Evolutionary conservation across 64 coral and sea anemone species (phyloP), one percentile per base, ranked within the genome.

Genomic region (Actinia equina): DNA sequence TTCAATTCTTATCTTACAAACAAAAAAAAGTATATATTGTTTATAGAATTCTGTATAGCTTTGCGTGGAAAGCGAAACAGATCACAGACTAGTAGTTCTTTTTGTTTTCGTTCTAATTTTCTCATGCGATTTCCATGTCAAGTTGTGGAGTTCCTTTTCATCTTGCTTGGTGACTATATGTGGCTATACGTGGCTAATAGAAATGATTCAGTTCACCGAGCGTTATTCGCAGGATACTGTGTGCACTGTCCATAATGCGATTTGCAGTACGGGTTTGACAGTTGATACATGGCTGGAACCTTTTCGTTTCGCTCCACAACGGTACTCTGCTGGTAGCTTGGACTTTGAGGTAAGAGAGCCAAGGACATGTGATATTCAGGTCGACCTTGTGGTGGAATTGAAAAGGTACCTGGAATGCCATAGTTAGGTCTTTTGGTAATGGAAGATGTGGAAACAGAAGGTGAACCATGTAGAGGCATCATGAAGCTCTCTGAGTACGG

Each of bases 401-500:
- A 77, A 22, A 90, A 93, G 37, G 85, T 83, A 5, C 88, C 80
- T 62, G 91, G 91, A n/a, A 97, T 37, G 13, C 69, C 69, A 79
- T 97, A 97, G 49, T 42, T 85, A 10, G 94, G 71, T 41, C 94
- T 82, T 77, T 97, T 97, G 30, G 77, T 27, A 43, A 86, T 74
- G 44, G 82, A 85, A 9, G 85, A 76, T 17, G 91, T 93, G 16
- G 94, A 88, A 11, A 84, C 82, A 44, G 86, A 37, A 53, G 88
- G 45, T 41, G 70, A 88, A 37, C 91, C 87, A 16, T 74, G 69
- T 1, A 97, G 56, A 9, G 94, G 94, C 88, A 97, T 84, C 27
- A 97, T 85, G 63, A 93, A 97, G 22, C 91, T 85, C 37, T 97
- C 94, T 17, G 91, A 88, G 74, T 93, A 97, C 2, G 94, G 90